Evolutionary conservation across 2,113 vertebrate species (phyloP), one percentile per base, ranked within the genome.

Genomic region (Rhinopomastus cyanomelas): DNA sequence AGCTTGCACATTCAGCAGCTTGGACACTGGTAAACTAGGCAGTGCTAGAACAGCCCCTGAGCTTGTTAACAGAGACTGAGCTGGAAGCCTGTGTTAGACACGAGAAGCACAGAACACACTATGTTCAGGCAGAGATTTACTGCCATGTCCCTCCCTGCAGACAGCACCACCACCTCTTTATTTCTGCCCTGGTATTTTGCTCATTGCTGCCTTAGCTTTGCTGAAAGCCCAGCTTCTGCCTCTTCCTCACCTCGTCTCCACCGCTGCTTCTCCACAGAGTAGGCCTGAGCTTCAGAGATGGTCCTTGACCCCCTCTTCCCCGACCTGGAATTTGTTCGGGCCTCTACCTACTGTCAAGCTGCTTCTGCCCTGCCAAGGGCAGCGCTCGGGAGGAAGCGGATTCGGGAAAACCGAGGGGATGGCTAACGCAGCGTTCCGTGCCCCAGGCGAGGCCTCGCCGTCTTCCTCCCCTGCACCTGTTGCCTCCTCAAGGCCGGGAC

Each of bases 1-100:
- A 95, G 90, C 92, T 87, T 86, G 92, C 90, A 95, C 95, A 84
- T 92, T 90, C 69, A 72, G 5, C 59, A 65, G 82, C 76, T 56
- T 1, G 29, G 77, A 8, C 42, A 26, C 34, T 55, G 5, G 72
- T 5, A 34, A 89, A 52, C 46, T 1, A 62, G 90, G 56, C 32
- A 3, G n/a, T 75, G 83, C 92, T 68, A 32, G 52, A 90, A 90
- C 27, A 32, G 74, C 57, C 53, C 55, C 23, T 0, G 22, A 26
- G 64, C 74, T 81, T 2, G 3, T 53, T 51, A 65, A 4, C 65
- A 0, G 1, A 72, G 46, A 29, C 75, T 3, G 5, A 27, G 53
- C 79, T 64, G 56, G 85, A 77, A 87, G 69, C 73, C 73, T 15
- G 1, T 0, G 26, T 19, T 12, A 19, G 48, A 34, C 44, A n/a